A percentile compares a stretch with the other conserved stretches of the same genome.
Conservation (phyloP, 2,888 invertebrate species). For the Thereva nobilitata region DNA sequence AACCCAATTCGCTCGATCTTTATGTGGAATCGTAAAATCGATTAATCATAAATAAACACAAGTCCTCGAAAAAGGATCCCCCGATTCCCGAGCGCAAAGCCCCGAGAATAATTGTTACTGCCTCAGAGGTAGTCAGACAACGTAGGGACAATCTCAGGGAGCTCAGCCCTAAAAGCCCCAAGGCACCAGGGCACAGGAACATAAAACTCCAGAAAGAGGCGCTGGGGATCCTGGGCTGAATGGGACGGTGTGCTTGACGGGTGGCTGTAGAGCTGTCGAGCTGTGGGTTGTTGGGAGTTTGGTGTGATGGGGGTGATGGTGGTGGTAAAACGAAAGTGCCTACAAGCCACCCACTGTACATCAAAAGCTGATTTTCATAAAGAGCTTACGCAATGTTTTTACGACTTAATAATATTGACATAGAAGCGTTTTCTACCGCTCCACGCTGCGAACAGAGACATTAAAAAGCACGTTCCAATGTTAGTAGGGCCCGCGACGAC, state of each 20-base stretch:
- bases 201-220: not conserved
- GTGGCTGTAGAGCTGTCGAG: not conserved
- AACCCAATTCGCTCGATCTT: not conserved
- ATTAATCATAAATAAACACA: slow-evolving; percentile 38
- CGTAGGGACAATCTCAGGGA: too few relatives aligned
- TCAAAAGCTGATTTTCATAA: slow-evolving; percentile 39
- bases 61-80: slow-evolving; percentile 19
- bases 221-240: not conserved
- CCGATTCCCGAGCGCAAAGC: slow-evolving; percentile 13
- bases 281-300: not conserved
- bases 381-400: slow-evolving; percentile 39
- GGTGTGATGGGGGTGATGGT: not conserved
- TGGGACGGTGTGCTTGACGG: slow-evolving; percentile 11
- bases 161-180: too few relatives aligned
- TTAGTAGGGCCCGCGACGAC: not conserved
- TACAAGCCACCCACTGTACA: slow-evolving; percentile 20
- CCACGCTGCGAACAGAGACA: slow-evolving; percentile 27
- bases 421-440: slow-evolving; percentile 13
- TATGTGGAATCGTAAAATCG: slow-evolving; percentile 31
- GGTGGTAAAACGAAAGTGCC: too few relatives aligned
- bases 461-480: slow-evolving; percentile 21
- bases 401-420: slow-evolving; percentile 40
- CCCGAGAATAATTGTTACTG: slow-evolving; percentile 15
- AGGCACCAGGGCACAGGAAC: too few relatives aligned
- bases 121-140: slow-evolving; percentile 17